These are phyloP conservation scores for Heterodera carotae DNA, from an alignment of 1,140 invertebrate genomes.

Conservation along the genomic window DNA sequence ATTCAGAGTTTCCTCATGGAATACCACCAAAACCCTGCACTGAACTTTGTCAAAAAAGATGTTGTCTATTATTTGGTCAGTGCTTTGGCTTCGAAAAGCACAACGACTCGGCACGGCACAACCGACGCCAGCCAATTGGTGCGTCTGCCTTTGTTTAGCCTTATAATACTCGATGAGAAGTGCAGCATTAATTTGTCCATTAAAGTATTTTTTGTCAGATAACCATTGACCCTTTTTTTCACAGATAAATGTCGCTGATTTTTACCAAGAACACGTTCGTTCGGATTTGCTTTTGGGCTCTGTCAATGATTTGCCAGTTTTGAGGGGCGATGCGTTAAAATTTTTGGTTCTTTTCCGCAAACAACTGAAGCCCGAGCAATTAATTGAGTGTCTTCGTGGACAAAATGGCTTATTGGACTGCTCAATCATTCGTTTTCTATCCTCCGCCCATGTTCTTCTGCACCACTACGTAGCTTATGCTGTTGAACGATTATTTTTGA, in stretches of 20 bases:
- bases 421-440: slow-evolving; percentile 76
- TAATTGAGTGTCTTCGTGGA: slow-evolving; percentile 70
- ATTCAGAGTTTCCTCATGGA: slow-evolving; percentile 73
- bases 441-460: slow-evolving; percentile 78
- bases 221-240: slow-evolving; percentile 27
- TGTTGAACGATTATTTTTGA: slow-evolving; percentile 82
- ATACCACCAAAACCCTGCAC: slow-evolving; percentile 75
- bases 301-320: slow-evolving; percentile 86
- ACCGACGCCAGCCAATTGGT: slow-evolving; percentile 48
- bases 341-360: slow-evolving; percentile 92
- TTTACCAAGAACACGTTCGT: slow-evolving; percentile 80
- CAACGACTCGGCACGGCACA: slow-evolving; percentile 74
- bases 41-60: slow-evolving; percentile 90
- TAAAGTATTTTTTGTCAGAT: background rate
- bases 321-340: slow-evolving; percentile 87
- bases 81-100: slow-evolving; percentile 84
- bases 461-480: slow-evolving; percentile 90
- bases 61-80: slow-evolving; percentile 92
- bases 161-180: no score
- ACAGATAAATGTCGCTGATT: slow-evolving; percentile 73
- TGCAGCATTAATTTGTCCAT: no score
- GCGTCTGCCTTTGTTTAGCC: slow-evolving; percentile 20
- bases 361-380: slow-evolving; percentile 76
- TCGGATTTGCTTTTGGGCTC: slow-evolving; percentile 77
- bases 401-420: slow-evolving; percentile 29